These are phyloP conservation scores for Styela clava DNA, from an alignment of 23 tunicate genomes.

Conservation along the genomic window DNA sequence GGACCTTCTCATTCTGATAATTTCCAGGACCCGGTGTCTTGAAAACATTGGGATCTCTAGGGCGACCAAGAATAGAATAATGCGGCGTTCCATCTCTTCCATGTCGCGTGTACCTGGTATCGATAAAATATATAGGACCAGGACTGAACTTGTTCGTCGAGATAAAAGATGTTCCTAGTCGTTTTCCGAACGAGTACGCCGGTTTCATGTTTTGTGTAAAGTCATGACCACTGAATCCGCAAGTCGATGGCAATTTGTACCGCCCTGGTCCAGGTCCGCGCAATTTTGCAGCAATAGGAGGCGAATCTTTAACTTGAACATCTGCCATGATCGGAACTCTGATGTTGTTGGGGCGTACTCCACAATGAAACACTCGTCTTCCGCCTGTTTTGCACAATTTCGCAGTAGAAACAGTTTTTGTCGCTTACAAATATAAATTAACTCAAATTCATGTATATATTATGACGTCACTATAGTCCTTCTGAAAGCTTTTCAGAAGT, in stretches of 20 bases:
- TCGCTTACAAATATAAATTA: no score
- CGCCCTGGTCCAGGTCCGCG: conserved; percentile 93
- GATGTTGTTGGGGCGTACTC: no score
- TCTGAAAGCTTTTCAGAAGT: no score
- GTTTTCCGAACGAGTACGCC: conserved; percentile 87
- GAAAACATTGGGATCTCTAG: conserved; percentile 58
- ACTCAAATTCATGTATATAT: no score
- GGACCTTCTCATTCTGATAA: conserved; percentile 75
- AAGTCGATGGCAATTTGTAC: conserved; percentile 78
- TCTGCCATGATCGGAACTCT: conserved; percentile 8
- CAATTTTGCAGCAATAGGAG: conserved; percentile 77
- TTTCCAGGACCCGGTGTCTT: conserved; percentile 95
- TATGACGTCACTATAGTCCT: no score
- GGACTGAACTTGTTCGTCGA: conserved; percentile 66
- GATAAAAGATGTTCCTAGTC: conserved; percentile 57
- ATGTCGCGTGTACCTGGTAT: conserved; percentile 62
- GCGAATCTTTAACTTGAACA: conserved; percentile 22
- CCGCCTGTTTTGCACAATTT: no score
- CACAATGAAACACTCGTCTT: no score
- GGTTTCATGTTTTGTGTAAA: conserved; percentile 56
- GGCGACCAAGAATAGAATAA: conserved; percentile 80
- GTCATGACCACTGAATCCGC: conserved; percentile 85
- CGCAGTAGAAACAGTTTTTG: no score
- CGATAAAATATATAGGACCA: conserved; percentile 79
- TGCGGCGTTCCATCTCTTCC: conserved; percentile 94